phyloP scores from a whole-genome alignment of 2,113 vertebrate species.

The Caranx ignobilis region DNA sequence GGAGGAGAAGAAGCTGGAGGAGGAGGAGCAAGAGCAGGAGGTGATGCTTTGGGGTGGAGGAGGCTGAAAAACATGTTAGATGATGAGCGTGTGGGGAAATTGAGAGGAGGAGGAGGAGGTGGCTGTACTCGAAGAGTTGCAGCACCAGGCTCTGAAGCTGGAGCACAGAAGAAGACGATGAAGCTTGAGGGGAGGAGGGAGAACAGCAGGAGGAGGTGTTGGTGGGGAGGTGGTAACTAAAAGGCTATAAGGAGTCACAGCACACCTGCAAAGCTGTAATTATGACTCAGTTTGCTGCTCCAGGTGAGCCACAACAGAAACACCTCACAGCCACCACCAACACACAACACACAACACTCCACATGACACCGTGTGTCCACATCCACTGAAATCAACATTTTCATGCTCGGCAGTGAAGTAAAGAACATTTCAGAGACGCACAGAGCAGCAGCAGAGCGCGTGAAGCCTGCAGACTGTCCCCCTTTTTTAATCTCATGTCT shows the following conservation, averaged over 20 bases:
- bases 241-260: conserved; percentile 12
- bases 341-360: conserved; percentile 11
- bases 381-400: not conserved
- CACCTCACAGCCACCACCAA: conserved; percentile 21
- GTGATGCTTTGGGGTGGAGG: not conserved
- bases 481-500: not conserved
- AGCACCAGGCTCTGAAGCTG: conserved; percentile 21
- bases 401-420: not conserved
- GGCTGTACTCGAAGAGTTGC: not conserved
- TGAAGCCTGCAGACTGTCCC: not conserved
- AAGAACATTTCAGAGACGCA: not conserved
- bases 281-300: conserved; percentile 52
- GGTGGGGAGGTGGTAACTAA: conserved; percentile 34
- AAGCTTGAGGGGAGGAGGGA: not conserved
- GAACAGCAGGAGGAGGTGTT: conserved; percentile 35
- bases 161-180: conserved; percentile 1
- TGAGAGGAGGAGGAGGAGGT: conserved; percentile 15
- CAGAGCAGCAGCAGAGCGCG: not conserved
- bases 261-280: conserved; percentile 65
- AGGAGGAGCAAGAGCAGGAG: not conserved
- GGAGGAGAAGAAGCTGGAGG: not conserved
- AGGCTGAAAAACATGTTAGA: not conserved
- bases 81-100: not conserved
- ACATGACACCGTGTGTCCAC: not conserved
- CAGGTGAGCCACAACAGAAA: conserved; percentile 44